phyloP scores from a whole-genome alignment of 30 jellyfish, hydroid and myxozoan species.

The Sanderia malayensis region DNA sequence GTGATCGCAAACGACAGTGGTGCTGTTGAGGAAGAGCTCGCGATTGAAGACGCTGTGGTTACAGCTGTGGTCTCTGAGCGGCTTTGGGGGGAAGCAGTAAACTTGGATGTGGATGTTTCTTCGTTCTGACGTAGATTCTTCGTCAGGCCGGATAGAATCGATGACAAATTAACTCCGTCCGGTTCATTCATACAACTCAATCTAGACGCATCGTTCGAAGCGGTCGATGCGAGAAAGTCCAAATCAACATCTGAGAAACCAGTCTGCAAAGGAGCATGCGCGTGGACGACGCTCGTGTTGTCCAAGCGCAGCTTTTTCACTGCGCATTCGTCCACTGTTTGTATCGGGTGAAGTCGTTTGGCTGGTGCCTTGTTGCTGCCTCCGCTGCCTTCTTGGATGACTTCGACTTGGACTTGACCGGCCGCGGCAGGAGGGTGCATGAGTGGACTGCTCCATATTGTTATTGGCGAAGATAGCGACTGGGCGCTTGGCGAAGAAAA shows the following conservation, averaged over 20 bases:
- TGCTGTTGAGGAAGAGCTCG: too few relatives aligned
- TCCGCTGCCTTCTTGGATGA: slow-evolving; percentile 58
- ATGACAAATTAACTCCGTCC: slow-evolving; percentile 32
- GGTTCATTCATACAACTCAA: slow-evolving; percentile 2
- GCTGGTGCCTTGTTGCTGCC: slow-evolving; percentile 25
- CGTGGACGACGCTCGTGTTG: background rate
- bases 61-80: background rate
- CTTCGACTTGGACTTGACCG: slow-evolving; percentile 51
- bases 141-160: slow-evolving; percentile 60
- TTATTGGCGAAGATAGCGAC: slow-evolving; percentile 36
- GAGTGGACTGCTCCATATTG: slow-evolving; percentile 55
- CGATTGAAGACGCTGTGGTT: background rate
- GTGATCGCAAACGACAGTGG: background rate
- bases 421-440: background rate
- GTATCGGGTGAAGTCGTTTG: slow-evolving; percentile 53
- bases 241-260: slow-evolving; percentile 31
- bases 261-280: background rate
- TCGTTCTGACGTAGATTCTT: slow-evolving; percentile 34
- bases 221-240: slow-evolving; percentile 42
- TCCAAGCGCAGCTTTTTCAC: slow-evolving; percentile 22
- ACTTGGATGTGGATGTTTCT: background rate
- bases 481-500: slow-evolving; percentile 47
- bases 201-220: slow-evolving; percentile 16
- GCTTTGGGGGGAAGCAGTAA: background rate
- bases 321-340: slow-evolving; percentile 14